Evolutionary conservation across 1,140 invertebrate species (phyloP).

Genomic region (Pygmarrhopalites habei): DNA sequence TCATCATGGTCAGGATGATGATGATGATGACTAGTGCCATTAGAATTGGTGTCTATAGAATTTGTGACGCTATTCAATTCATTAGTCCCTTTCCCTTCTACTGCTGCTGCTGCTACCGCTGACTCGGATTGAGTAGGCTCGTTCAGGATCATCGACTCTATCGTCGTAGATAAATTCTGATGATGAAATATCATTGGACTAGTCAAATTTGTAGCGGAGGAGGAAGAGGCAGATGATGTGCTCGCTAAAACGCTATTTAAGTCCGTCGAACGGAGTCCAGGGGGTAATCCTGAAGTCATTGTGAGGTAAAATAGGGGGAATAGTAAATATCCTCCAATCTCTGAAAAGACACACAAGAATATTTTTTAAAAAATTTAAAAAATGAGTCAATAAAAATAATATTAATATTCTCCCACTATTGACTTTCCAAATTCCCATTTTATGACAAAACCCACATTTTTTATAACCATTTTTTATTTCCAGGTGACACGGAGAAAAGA

Average conservation of each 20-base stretch:
- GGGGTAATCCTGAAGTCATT: conserved; percentile 8
- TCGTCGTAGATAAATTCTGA: neutral
- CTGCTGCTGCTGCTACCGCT: neutral
- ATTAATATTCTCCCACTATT: too few relatives aligned
- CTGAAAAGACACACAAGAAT: too few relatives aligned
- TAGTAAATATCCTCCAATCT: neutral
- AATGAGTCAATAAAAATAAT: too few relatives aligned
- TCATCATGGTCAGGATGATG: neutral
- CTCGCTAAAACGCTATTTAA: neutral
- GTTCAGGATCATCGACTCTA: neutral
- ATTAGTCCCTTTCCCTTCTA: neutral
- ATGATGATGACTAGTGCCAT: neutral
- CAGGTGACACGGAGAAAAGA: too few relatives aligned
- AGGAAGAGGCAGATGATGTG: too few relatives aligned
- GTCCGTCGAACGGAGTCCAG: neutral
- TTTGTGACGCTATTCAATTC: neutral
- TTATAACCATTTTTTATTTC: too few relatives aligned
- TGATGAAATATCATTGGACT: neutral
- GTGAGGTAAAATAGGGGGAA: conserved; percentile 10
- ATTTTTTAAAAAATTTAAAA: too few relatives aligned
- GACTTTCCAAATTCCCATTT: too few relatives aligned
- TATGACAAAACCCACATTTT: too few relatives aligned
- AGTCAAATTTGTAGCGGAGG: neutral
- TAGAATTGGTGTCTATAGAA: neutral
- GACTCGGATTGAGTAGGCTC: too few relatives aligned